Evolutionary conservation across 2,888 invertebrate species (phyloP), one percentile per base, ranked within the genome.

Genomic region (Schizaphis graminum): DNA sequence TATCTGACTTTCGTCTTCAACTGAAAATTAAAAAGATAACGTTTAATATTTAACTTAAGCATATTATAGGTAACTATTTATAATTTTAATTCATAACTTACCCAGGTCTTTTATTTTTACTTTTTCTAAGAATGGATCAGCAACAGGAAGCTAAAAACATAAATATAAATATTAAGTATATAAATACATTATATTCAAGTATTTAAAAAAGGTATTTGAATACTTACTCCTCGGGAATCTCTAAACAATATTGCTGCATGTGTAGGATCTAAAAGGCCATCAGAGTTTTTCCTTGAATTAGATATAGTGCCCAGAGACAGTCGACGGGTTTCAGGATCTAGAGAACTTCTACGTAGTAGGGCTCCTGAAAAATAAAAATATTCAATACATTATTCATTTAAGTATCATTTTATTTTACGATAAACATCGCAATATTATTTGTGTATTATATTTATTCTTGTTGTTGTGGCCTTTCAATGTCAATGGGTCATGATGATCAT

Each of bases 1-100:
- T 96, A 99, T 99, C 96, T 99, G 98, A 96, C 98, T 98, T 96
- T 99, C 99, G 96, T 99, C 99, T 96, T 99, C 98, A 97, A 98
- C 99, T 99, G 97, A 94, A 97, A 97, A 95, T 95, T 95, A 96
- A 96, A 95, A 95, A 95, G 35, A 35, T 77, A 77, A 7, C 0
- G 1, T 35, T 77, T n/a, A 41, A 35, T 8, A 35, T 35, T 77
- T 35, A 77, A 77, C 77, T 35, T 21, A 35, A 67, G 21, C 35
- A 77, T 77, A 21, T 77, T 77, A 77, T 35, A 77, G 1, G 21
- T 21, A 35, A 77, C 21, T 77, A 7, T 57, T 24, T 35, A 77
- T 8, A 35, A 77, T 35, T 35, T 77, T 35, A 88, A 28, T 41
- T 13, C 16, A 53, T 67, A 44, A 89, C 44, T 77, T 96, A 98